Evolutionary conservation across 1,140 invertebrate species (phyloP).

Genomic region (Magallana ariakensis): DNA sequence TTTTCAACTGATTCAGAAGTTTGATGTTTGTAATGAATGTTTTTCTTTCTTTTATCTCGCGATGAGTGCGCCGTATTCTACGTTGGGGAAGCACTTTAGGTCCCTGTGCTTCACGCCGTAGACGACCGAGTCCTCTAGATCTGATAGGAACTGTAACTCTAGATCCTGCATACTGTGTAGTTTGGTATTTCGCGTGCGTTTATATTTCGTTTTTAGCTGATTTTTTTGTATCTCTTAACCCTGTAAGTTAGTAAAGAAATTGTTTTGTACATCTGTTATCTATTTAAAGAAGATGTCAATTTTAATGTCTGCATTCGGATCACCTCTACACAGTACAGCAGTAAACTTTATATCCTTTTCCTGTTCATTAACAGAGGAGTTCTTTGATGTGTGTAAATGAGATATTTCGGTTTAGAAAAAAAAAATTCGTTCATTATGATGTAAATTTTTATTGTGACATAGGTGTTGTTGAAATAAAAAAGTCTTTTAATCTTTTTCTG

Average conservation of each 20-base stretch:
- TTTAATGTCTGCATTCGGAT: no score
- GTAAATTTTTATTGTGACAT: constrained; percentile 22
- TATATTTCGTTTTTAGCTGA: no score
- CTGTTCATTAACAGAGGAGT: neutral
- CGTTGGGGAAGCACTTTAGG: constrained; percentile 1
- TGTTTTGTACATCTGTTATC: no score
- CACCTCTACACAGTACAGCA: neutral
- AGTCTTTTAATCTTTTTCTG: no score
- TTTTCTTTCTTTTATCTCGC: no score
- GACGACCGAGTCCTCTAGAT: neutral
- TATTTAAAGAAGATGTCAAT: no score
- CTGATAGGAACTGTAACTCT: no score
- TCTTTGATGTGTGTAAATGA: neutral
- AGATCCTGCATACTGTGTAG: neutral
- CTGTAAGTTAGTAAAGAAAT: no score
- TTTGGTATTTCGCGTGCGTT: neutral
- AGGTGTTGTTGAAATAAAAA: constrained; percentile 16
- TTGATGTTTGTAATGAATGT: no score
- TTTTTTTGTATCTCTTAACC: no score
- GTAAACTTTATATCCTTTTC: neutral
- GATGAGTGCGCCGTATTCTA: neutral
- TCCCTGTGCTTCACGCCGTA: constrained; percentile 30
- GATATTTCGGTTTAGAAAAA: neutral
- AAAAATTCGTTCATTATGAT: neutral
- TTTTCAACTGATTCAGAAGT: no score